These are phyloP conservation scores for Vandiemenella viatica DNA, from an alignment of 2,888 invertebrate species.

Conservation along the genomic window DNA sequence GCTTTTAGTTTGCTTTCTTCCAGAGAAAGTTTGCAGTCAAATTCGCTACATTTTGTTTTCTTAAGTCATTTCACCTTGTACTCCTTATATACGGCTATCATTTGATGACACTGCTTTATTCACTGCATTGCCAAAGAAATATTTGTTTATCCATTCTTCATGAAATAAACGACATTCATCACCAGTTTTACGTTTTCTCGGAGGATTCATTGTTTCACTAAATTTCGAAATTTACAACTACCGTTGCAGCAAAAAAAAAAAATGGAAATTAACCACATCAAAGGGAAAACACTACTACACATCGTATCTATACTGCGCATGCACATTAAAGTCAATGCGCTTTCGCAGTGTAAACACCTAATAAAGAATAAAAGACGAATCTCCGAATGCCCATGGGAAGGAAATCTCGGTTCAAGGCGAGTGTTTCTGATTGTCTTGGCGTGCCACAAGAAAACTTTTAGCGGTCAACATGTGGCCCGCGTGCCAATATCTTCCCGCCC, in stretches of 20 bases:
- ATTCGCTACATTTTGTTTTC: not conserved
- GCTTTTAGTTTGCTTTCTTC: not conserved
- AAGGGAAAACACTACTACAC: no score
- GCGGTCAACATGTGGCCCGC: no score
- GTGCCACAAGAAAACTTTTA: no score
- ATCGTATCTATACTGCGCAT: not conserved
- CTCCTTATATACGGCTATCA: no score
- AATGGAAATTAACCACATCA: no score
- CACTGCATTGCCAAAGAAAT: not conserved
- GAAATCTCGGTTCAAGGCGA: not conserved
- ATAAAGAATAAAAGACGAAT: not conserved
- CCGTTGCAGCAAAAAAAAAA: no score
- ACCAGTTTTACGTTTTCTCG: not conserved
- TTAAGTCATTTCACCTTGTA: not conserved
- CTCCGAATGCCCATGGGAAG: not conserved
- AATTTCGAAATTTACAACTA: not conserved
- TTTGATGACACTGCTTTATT: not conserved
- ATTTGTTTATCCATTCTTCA: not conserved
- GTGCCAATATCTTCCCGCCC: no score
- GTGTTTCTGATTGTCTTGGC: no score
- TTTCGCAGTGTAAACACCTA: no score
- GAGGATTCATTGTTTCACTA: not conserved
- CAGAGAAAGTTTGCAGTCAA: not conserved
- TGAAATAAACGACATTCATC: not conserved
- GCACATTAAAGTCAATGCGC: not conserved